These are phyloP conservation scores for Nymphalis polychloros DNA, from an alignment of 2,888 invertebrate genomes.

Conservation along the genomic window DNA sequence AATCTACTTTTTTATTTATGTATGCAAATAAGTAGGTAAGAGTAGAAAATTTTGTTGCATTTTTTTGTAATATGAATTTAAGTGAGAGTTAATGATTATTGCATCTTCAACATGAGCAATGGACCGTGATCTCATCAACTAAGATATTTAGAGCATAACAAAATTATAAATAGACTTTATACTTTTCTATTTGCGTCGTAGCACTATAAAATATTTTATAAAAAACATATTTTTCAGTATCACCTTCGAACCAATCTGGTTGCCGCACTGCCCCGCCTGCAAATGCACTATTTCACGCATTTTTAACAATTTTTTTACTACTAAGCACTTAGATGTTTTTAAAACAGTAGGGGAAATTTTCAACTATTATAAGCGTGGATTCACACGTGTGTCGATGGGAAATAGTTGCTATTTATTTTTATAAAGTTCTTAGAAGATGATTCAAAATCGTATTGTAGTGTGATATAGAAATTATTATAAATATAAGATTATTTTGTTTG, in stretches of 20 bases:
- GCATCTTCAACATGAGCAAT: constrained; percentile 19
- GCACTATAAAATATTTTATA: neutral
- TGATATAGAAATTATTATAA: too few relatives aligned
- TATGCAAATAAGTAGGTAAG: neutral
- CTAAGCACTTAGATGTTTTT: constrained; percentile 45
- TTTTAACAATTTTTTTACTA: constrained; percentile 46
- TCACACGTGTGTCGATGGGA: constrained; percentile 43
- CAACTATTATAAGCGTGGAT: constrained; percentile 46
- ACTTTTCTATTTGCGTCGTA: constrained; percentile 38
- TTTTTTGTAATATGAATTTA: neutral
- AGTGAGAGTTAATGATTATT: constrained; percentile 11
- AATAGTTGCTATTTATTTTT: constrained; percentile 11
- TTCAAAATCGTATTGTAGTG: neutral
- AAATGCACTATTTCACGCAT: constrained; percentile 97
- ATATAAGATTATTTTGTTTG: too few relatives aligned
- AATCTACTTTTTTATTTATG: neutral
- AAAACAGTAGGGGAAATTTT: constrained; percentile 42
- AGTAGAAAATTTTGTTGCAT: neutral
- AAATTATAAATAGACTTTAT: constrained; percentile 46
- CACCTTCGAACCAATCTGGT: constrained; percentile 96
- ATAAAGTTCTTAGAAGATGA: neutral
- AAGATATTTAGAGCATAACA: constrained; percentile 39
- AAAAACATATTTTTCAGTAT: constrained; percentile 23
- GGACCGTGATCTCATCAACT: constrained; percentile 32
- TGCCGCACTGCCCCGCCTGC: constrained; percentile 95